These are phyloP conservation scores for Cephus pygmeus DNA, from an alignment of 2,888 invertebrate species.

Conservation along the genomic window DNA sequence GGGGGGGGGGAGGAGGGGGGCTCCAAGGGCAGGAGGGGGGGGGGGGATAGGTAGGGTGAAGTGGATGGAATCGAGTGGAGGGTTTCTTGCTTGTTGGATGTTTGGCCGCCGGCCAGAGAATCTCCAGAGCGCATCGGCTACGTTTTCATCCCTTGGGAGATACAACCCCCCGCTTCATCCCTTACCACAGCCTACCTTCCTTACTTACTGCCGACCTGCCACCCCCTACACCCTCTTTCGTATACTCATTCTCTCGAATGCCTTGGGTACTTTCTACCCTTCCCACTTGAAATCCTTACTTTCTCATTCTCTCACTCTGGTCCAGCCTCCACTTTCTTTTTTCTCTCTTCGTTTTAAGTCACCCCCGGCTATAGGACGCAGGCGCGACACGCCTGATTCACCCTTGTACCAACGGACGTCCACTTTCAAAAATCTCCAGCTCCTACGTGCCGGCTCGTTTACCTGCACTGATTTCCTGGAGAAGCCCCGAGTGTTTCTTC, in stretches of 20 bases:
- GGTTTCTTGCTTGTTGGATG: slow-evolving; percentile 22
- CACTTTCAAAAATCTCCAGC: background rate
- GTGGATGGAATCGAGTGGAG: slow-evolving; percentile 13
- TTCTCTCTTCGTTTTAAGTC: slow-evolving; percentile 1
- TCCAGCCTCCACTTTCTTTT: background rate
- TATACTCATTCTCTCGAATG: no score
- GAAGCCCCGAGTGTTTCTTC: no score
- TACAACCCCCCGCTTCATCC: background rate
- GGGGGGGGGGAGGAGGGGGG: background rate
- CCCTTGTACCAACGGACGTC: slow-evolving; percentile 22
- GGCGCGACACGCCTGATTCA: slow-evolving; percentile 35
- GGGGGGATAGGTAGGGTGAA: background rate
- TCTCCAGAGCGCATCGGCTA: slow-evolving; percentile 51
- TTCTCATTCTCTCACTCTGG: background rate
- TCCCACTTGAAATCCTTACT: slow-evolving; percentile 10
- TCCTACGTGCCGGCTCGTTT: no score
- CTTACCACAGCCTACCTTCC: background rate
- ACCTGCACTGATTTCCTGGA: no score
- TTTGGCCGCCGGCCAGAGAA: slow-evolving; percentile 54
- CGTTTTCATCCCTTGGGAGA: slow-evolving; percentile 44
- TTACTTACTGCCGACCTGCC: background rate
- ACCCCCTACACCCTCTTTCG: no score
- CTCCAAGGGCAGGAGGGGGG: slow-evolving; percentile 18
- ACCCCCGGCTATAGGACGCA: slow-evolving; percentile 20
- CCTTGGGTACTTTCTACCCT: no score